phyloP scores from a whole-genome alignment of 2,888 invertebrate genomes.

The Harpalus rufipes region DNA sequence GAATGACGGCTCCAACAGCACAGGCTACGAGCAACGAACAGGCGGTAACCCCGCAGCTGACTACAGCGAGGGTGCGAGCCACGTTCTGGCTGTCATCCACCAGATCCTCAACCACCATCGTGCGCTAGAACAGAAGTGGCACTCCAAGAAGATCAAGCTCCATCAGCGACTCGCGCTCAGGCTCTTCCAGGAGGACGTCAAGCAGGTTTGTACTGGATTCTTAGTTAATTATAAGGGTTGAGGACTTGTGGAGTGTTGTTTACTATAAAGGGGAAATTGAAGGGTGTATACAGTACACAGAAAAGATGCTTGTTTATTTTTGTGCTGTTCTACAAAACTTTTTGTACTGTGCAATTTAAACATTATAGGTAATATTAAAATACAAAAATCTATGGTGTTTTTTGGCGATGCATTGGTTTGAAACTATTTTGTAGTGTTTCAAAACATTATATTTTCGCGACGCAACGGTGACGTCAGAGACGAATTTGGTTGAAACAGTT shows the following conservation, averaged over 20 bases:
- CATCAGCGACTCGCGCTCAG: slow-evolving; percentile 95
- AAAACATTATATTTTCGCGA: no score
- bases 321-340: background rate
- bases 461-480: no score
- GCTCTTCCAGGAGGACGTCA: slow-evolving; percentile 97
- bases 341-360: no score
- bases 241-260: background rate
- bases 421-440: no score
- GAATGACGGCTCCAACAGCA: slow-evolving; percentile 79
- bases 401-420: no score
- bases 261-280: background rate
- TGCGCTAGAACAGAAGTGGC: slow-evolving; percentile 96
- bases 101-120: slow-evolving; percentile 97
- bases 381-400: no score
- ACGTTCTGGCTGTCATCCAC: slow-evolving; percentile 97
- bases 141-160: slow-evolving; percentile 94
- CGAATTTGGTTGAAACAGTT: no score
- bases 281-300: background rate
- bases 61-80: slow-evolving; percentile 97
- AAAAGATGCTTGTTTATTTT: background rate
- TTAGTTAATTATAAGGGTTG: background rate
- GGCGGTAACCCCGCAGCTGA: slow-evolving; percentile 94
- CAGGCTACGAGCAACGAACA: slow-evolving; percentile 78
- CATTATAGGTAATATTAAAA: no score
- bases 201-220: slow-evolving; percentile 83